These are phyloP conservation scores for Acanthosoma haemorrhoidale DNA, from an alignment of 2,888 invertebrate species.

Conservation along the genomic window DNA sequence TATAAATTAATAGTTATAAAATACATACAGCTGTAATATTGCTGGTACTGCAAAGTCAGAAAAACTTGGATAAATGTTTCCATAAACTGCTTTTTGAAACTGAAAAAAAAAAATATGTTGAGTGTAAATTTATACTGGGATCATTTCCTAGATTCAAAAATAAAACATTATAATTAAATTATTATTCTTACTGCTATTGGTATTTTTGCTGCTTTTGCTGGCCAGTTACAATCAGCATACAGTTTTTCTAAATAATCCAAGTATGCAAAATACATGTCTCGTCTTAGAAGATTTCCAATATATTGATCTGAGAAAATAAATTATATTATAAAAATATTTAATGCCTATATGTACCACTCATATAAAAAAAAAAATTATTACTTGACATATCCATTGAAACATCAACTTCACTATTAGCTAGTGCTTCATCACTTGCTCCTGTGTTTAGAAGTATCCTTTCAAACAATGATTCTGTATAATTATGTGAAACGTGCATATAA, in stretches of 20 bases:
- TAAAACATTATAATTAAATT: neutral
- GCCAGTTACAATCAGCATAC: slow-evolving; percentile 59
- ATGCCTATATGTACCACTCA: neutral
- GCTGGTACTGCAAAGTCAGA: slow-evolving; percentile 80
- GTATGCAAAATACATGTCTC: slow-evolving; percentile 62
- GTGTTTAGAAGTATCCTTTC: slow-evolving; percentile 57
- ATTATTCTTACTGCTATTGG: slow-evolving; percentile 52
- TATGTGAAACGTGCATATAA: slow-evolving; percentile 64
- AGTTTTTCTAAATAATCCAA: slow-evolving; percentile 59
- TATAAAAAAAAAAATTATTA: slow-evolving; percentile 46
- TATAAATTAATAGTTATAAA: neutral
- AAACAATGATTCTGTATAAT: slow-evolving; percentile 68
- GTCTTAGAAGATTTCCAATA: slow-evolving; percentile 67
- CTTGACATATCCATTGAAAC: slow-evolving; percentile 81
- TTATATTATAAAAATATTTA: neutral
- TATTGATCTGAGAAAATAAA: slow-evolving; percentile 65
- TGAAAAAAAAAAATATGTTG: slow-evolving; percentile 44
- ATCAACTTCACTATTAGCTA: slow-evolving; percentile 61
- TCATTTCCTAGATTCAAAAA: neutral
- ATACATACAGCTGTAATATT: slow-evolving; percentile 65
- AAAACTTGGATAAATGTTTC: slow-evolving; percentile 61
- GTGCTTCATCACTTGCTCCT: slow-evolving; percentile 54
- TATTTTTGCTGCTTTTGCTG: slow-evolving; percentile 52
- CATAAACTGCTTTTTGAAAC: slow-evolving; percentile 66
- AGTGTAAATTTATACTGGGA: neutral